Evolutionary conservation across 2,113 vertebrate genomes (phyloP), one percentile per base, ranked within the genome.

Genomic region (Speoplatyrhinus poulsoni): DNA sequence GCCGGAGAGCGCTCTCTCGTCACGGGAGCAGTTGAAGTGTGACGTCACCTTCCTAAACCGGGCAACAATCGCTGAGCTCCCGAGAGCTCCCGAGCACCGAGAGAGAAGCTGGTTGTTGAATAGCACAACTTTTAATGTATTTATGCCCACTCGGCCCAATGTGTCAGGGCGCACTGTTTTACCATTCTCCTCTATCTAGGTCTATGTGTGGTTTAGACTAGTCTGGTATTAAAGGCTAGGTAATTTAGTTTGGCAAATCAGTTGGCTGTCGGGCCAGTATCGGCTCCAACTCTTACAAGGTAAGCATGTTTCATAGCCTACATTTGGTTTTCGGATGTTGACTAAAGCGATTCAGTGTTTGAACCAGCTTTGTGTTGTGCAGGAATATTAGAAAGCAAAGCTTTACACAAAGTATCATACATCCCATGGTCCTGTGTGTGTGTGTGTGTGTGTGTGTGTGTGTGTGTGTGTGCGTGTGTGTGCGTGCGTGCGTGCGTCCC

Each of bases 11-110:
- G 69, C 53, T 62, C 60, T 7, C 58, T 65, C 71, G 79, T 85
- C 85, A 81, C 85, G 82, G 73, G 80, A 82, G 84, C 80, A 17
- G 32, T 47, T 41, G 75, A 61, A 0, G 48, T 65, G 80, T 93
- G 92, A 93, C 91, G 91, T 93, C 91, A 93, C 70, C 81, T 63
- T 71, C 73, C 81, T 74, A 75, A 84, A 85, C 79, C 85, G 76
- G 90, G 78, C 81, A 84, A 67, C 85, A 81, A 89, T 85, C 72
- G 70, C 67, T 79, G 81, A 84, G 60, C 63, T 13, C 32, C 46
- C 56, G 36, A 62, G 69, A 52, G 33, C 58, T 59, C 76, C 70
- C 56, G 77, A 75, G 70, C 62, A 48, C 60, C 55, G 62, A 46
- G 76, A 46, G 66, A 81, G 84, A 69, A 68, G 65, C 41, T 65